Percentiles rank a stretch among this genome's conserved stretches.
phyloP scores from a whole-genome alignment of 2,888 invertebrate genomes.

The Drosophila vallismaia region DNA sequence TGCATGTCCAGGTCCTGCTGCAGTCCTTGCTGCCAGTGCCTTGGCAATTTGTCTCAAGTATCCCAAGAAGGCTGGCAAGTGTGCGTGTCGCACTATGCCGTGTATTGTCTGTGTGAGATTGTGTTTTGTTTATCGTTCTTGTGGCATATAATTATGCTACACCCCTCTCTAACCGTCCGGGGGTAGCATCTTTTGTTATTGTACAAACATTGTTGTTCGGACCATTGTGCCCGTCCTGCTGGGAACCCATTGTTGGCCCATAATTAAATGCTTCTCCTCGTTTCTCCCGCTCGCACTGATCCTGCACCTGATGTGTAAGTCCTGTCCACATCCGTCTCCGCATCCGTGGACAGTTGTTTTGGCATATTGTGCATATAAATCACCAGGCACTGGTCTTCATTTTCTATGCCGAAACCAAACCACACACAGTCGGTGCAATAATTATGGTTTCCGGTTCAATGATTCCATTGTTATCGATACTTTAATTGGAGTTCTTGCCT shows the following conservation, averaged over 20 bases:
- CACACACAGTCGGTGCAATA: conserved; percentile 41
- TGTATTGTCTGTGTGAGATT: conserved; percentile 14
- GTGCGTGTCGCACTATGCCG: conserved; percentile 3
- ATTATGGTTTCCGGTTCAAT: conserved; percentile 67
- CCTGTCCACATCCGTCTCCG: conserved; percentile 13
- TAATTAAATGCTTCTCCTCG: conserved; percentile 63
- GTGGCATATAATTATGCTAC: conserved; percentile 61
- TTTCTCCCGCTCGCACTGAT: not conserved
- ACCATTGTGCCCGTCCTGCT: conserved; percentile 26
- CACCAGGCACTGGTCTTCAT: conserved; percentile 41
- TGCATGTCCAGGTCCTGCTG: conserved; percentile 35
- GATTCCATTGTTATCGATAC: conserved; percentile 37
- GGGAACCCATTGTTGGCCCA: conserved; percentile 37
- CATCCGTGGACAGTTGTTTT: conserved; percentile 44
- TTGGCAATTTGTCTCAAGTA: conserved; percentile 78
- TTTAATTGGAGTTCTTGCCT: conserved; percentile 26
- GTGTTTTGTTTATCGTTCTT: conserved; percentile 69
- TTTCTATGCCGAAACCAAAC: conserved; percentile 39
- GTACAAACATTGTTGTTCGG: conserved; percentile 57
- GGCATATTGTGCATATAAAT: conserved; percentile 67
- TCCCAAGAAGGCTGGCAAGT: conserved; percentile 46
- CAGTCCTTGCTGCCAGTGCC: conserved; percentile 55
- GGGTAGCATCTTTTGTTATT: conserved; percentile 56
- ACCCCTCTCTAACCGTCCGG: conserved; percentile 8
- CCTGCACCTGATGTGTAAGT: conserved; percentile 5